These are phyloP conservation scores for Gavialis gangeticus DNA, from an alignment of 2,113 vertebrate species.

Conservation along the genomic window DNA sequence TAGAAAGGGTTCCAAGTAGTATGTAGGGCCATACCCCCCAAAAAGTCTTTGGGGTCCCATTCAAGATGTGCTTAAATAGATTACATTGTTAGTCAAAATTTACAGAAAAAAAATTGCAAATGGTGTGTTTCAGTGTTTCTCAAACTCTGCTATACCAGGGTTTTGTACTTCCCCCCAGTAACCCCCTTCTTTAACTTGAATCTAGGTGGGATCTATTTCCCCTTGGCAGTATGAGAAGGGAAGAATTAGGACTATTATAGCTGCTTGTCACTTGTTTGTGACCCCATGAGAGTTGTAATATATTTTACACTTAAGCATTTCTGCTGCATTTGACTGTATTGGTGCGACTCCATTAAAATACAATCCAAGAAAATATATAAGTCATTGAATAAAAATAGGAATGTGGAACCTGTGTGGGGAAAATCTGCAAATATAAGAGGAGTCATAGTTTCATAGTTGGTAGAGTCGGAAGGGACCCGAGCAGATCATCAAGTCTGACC, in stretches of 20 bases:
- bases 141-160: not conserved
- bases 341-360: not conserved
- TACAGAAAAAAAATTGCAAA: not conserved
- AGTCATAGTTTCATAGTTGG: no score
- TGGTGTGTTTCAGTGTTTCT: not conserved
- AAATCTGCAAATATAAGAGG: not conserved
- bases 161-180: not conserved
- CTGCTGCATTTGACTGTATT: not conserved
- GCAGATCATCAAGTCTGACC: no score
- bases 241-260: not conserved
- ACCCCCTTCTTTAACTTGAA: not conserved
- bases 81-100: not conserved
- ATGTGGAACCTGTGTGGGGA: not conserved
- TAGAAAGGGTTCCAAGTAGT: no score
- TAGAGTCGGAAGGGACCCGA: no score
- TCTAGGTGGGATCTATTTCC: fast-evolving
- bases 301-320: not conserved
- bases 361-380: not conserved
- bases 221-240: fast-evolving
- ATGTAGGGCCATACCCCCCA: no score
- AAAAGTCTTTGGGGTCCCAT: not conserved
- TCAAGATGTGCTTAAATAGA: not conserved
- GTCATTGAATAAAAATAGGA: not conserved
- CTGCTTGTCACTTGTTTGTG: not conserved
- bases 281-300: fast-evolving